Evolutionary conservation across 2,797 vertebrate species (phyloP).

Genomic region (Antennarius maculatus): DNA sequence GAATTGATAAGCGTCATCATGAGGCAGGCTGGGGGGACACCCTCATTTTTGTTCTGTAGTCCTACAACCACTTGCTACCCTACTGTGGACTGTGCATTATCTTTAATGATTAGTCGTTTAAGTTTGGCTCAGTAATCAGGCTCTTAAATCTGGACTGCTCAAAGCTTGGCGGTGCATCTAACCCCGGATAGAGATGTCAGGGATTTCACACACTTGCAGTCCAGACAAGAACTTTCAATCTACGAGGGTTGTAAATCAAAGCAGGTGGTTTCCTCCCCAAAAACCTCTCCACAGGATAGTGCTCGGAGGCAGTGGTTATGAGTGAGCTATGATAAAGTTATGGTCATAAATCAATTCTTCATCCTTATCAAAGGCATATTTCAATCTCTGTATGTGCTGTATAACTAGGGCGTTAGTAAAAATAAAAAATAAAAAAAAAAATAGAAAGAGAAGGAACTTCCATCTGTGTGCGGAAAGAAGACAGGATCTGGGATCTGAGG

Average conservation of each 20-base stretch:
- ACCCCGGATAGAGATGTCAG: conserved; percentile 57
- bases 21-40: not conserved
- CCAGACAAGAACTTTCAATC: conserved; percentile 56
- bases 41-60: not conserved
- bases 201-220: conserved; percentile 54
- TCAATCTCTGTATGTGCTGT: conserved; percentile 74
- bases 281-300: conserved; percentile 66
- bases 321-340: conserved; percentile 79
- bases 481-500: conserved; percentile 80
- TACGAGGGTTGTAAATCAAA: conserved; percentile 76
- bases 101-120: conserved; percentile 16
- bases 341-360: conserved; percentile 80
- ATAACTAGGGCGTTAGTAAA: conserved; percentile 78
- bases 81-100: not conserved
- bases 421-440: conserved; percentile 58
- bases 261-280: conserved; percentile 78
- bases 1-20: too few relatives aligned
- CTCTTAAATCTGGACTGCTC: conserved; percentile 14
- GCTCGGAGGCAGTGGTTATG: conserved; percentile 74
- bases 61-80: conserved; percentile 2
- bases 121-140: conserved; percentile 27
- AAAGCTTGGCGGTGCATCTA: conserved; percentile 31
- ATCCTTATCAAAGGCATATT: conserved; percentile 82
- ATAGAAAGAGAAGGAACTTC: conserved; percentile 65
- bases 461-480: conserved; percentile 75